Conservation (phyloP, 2,888 invertebrate genomes). For the Archaeoteleia sp. region DNA sequence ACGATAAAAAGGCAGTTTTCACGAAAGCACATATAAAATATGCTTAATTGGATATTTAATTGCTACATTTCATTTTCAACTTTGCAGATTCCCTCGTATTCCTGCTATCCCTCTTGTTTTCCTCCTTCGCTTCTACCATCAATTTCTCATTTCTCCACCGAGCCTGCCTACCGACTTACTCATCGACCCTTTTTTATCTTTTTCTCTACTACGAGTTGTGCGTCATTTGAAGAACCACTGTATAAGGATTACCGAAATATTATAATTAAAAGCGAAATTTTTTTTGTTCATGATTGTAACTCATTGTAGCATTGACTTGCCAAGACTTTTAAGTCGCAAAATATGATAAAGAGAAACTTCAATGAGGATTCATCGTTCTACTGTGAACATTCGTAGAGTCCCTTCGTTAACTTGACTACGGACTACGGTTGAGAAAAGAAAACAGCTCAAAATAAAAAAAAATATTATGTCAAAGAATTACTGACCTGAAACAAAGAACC, state of each 20-base stretch:
- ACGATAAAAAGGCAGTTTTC: background rate
- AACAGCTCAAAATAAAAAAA: background rate
- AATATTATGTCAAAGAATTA: background rate
- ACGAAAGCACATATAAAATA: slow-evolving; percentile 10
- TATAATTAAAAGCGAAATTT: slow-evolving; percentile 68
- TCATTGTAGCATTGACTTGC: slow-evolving; percentile 60
- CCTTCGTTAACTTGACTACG: slow-evolving; percentile 31
- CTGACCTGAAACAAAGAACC: too few relatives aligned
- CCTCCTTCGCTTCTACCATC: slow-evolving; percentile 26
- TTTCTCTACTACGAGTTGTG: slow-evolving; percentile 19
- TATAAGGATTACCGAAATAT: slow-evolving; percentile 58
- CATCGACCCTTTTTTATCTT: slow-evolving; percentile 49
- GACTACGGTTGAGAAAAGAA: background rate
- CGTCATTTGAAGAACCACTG: slow-evolving; percentile 28
- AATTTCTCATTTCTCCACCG: slow-evolving; percentile 33
- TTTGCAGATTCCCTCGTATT: slow-evolving; percentile 29
- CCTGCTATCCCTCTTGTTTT: slow-evolving; percentile 26
- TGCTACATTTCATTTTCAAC: slow-evolving; percentile 19
- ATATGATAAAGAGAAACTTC: slow-evolving; percentile 48
- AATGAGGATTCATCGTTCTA: slow-evolving; percentile 53
- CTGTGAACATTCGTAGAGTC: slow-evolving; percentile 44
- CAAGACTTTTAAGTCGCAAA: slow-evolving; percentile 59
- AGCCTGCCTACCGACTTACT: slow-evolving; percentile 29
- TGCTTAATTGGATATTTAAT: slow-evolving; percentile 31
- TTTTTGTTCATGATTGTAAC: slow-evolving; percentile 63